Evolutionary conservation across 2,113 vertebrate genomes (phyloP).

Genomic region (Myrmophylax atrothorax): DNA sequence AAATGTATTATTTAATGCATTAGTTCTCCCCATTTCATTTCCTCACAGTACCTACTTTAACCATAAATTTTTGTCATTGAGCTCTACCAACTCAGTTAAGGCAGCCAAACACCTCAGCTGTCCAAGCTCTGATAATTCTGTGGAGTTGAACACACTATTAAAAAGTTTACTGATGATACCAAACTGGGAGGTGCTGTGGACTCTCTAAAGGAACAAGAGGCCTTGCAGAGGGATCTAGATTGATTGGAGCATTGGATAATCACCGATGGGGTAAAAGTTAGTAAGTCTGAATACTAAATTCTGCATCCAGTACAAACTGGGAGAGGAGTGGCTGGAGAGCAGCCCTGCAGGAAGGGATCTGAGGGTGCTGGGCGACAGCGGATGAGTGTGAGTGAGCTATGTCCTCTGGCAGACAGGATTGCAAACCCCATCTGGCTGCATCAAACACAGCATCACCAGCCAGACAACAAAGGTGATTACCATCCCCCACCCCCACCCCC

Average conservation of each 20-base stretch:
- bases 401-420: background rate
- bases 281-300: background rate
- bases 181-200: background rate
- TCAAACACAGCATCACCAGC: background rate
- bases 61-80: background rate
- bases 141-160: background rate
- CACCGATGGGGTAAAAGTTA: background rate
- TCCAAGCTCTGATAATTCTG: background rate
- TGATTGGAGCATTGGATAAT: fast-evolving
- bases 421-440: fast-evolving
- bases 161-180: background rate
- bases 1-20: background rate
- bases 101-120: background rate
- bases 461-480: fast-evolving
- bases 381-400: fast-evolving
- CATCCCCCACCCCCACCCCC: no score
- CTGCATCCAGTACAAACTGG: background rate
- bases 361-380: background rate
- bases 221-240: background rate
- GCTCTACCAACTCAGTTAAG: background rate
- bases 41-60: background rate
- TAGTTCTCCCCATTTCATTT: background rate
- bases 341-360: background rate
- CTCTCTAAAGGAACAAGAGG: background rate
- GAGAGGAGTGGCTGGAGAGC: background rate